These are phyloP conservation scores for Atta texana DNA, from an alignment of 1,140 invertebrate species.

Conservation along the genomic window DNA sequence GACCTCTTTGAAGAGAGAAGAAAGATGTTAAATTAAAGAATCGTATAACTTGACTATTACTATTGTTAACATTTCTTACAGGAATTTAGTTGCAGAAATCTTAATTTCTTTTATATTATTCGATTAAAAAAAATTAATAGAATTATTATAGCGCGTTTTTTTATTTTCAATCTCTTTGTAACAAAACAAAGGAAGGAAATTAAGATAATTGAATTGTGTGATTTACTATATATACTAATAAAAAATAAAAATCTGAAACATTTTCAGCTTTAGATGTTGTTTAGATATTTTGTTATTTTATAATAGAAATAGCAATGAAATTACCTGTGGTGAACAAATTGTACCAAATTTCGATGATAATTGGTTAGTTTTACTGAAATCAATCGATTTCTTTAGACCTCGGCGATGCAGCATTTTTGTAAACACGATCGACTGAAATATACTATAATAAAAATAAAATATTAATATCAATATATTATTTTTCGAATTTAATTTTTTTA, in stretches of 20 bases:
- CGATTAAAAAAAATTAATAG: not conserved
- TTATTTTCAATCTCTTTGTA: not conserved
- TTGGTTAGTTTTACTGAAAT: slow-evolving; percentile 76
- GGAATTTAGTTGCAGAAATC: not conserved
- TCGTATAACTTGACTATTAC: not conserved
- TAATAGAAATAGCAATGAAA: not conserved
- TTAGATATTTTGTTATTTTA: slow-evolving; percentile 6
- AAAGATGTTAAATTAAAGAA: not conserved
- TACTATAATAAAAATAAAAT: slow-evolving; percentile 75
- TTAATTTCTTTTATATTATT: not conserved
- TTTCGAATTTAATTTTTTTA: slow-evolving; percentile 21
- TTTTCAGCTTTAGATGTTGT: not conserved
- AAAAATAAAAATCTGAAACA: not conserved
- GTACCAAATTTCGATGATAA: slow-evolving; percentile 76
- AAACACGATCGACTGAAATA: slow-evolving; percentile 84
- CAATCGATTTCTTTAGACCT: slow-evolving; percentile 78
- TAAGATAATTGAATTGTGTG: not conserved
- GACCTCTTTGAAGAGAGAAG: too few species aligned
- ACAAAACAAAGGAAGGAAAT: not conserved
- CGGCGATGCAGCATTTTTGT: slow-evolving; percentile 82
- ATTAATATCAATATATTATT: slow-evolving; percentile 13
- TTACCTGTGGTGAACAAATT: slow-evolving; percentile 82
- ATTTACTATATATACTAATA: not conserved
- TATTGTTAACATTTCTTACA: slow-evolving; percentile 1
- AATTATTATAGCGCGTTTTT: not conserved